Conservation (phyloP, 2,113 vertebrate species). For the Aythya baeri region DNA sequence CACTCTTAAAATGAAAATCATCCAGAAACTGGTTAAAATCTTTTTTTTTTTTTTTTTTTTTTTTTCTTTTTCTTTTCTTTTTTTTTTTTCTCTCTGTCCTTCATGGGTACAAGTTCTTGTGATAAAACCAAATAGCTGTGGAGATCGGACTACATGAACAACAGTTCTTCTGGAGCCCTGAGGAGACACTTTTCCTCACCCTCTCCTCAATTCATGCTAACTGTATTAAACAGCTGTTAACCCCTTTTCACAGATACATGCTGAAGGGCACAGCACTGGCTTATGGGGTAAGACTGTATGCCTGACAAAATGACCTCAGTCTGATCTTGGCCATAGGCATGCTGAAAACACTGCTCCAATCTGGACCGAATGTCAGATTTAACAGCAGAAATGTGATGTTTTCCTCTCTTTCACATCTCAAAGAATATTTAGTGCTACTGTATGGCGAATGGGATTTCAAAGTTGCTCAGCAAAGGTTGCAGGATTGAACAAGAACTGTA, state of each 20-base stretch:
- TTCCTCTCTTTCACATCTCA: background rate
- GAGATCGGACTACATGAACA: background rate
- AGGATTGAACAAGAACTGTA: background rate
- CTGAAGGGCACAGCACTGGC: background rate
- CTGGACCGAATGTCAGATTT: background rate
- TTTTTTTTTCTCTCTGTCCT: background rate
- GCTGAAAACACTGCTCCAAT: background rate
- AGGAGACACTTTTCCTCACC: background rate
- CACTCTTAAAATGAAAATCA: background rate
- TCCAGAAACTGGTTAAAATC: background rate
- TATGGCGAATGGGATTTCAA: background rate
- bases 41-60: background rate
- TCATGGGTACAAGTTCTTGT: background rate
- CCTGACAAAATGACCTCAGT: background rate
- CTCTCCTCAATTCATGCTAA: background rate
- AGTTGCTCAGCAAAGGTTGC: background rate
- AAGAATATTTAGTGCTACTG: background rate
- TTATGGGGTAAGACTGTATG: background rate
- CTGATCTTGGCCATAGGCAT: background rate
- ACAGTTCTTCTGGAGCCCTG: background rate
- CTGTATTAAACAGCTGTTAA: background rate
- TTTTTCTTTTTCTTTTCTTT: background rate
- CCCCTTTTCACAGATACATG: background rate
- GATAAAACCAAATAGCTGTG: background rate
- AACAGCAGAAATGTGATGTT: background rate